Percentiles rank a stretch among this genome's conserved stretches.
Evolutionary conservation across 1,140 invertebrate species (phyloP).

Genomic region (Potamilus streckersoni): DNA sequence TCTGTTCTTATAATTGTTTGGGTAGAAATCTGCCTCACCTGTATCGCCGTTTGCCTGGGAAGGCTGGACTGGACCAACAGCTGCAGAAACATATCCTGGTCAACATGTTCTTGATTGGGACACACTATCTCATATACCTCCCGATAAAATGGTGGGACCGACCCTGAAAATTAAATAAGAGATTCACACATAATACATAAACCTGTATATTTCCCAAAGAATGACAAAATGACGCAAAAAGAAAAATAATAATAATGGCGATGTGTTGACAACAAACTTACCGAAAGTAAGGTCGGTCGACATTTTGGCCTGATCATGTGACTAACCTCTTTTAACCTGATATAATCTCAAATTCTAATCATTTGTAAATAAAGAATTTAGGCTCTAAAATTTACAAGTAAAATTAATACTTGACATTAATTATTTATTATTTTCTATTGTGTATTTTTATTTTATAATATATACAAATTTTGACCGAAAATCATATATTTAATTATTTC

Average conservation of each 20-base stretch:
- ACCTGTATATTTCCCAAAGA: neutral
- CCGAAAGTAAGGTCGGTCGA: constrained; percentile 62
- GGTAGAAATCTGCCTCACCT: constrained; percentile 64
- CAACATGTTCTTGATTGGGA: constrained; percentile 73
- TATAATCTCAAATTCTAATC: constrained; percentile 16
- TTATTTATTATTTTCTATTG: neutral
- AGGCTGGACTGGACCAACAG: constrained; percentile 75
- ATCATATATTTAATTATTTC: neutral
- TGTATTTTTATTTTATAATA: too few species aligned
- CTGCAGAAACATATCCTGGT: constrained; percentile 75
- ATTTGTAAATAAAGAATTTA: neutral
- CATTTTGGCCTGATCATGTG: constrained; percentile 67
- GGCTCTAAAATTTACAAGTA: neutral
- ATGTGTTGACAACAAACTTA: constrained; percentile 32
- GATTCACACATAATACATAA: neutral
- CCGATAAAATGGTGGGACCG: constrained; percentile 75
- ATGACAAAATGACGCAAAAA: neutral
- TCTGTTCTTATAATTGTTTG: too few species aligned
- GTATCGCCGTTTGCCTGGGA: constrained; percentile 72
- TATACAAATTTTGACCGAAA: neutral
- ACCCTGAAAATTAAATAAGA: constrained; percentile 68
- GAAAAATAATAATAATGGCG: neutral
- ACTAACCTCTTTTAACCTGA: constrained; percentile 22
- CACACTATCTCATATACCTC: constrained; percentile 77
- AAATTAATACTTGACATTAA: neutral